A percentile compares a stretch with the other conserved stretches of the same genome.
Evolutionary conservation across 2,113 vertebrate genomes (phyloP).

Genomic region (Phalacrocorax aristotelis): DNA sequence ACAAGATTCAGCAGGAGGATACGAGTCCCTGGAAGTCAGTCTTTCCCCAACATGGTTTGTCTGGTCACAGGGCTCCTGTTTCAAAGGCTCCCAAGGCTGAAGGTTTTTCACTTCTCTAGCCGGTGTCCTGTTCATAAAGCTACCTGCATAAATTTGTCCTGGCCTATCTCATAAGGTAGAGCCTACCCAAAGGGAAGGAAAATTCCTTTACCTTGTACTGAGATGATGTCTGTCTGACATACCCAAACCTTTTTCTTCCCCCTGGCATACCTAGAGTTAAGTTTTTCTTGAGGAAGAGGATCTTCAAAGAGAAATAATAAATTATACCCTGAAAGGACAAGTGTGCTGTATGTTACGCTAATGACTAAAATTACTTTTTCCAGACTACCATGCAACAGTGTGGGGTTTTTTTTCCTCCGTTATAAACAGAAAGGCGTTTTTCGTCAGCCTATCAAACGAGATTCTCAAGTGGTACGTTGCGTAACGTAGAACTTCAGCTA

Average conservation of each 20-base stretch:
- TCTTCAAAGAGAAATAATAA: background rate
- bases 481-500: background rate
- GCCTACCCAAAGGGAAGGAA: background rate
- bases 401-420: background rate
- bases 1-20: background rate
- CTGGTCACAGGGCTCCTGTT: background rate
- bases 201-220: background rate
- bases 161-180: background rate
- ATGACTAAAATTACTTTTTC: background rate
- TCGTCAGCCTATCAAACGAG: background rate
- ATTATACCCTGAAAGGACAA: background rate
- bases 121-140: background rate
- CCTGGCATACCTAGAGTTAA: background rate
- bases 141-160: background rate
- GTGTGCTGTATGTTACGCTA: background rate
- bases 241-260: background rate
- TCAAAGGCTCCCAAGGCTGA: background rate
- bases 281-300: background rate
- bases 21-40: background rate
- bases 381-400: fast-evolving
- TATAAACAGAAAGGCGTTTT: background rate
- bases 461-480: background rate
- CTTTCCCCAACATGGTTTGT: fast-evolving
- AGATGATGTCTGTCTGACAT: background rate
- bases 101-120: background rate